Evolutionary conservation across 1,140 invertebrate genomes (phyloP).

Genomic region (Drosophila lini): DNA sequence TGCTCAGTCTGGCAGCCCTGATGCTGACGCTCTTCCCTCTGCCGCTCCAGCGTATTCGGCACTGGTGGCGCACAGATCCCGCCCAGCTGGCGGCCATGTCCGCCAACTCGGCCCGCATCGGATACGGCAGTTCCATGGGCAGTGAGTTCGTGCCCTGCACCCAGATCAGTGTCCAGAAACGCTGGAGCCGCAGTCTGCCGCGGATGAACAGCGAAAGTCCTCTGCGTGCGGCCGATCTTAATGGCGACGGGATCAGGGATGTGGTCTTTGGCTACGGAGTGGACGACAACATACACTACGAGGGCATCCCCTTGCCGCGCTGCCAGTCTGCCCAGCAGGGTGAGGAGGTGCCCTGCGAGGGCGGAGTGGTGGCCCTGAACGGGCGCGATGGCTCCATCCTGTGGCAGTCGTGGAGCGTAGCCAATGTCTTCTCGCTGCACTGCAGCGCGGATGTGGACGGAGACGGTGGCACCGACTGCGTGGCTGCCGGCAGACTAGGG

Average conservation of each 20-base stretch:
- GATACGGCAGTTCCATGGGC: constrained; percentile 68
- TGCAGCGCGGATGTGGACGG: constrained; percentile 90
- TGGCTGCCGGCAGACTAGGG: constrained; percentile 89
- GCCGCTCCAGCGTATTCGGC: constrained; percentile 86
- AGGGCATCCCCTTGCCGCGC: constrained; percentile 74
- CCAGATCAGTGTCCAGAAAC: constrained; percentile 87
- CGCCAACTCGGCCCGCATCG: constrained; percentile 2
- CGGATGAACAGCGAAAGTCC: constrained; percentile 91
- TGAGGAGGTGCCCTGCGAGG: constrained; percentile 87
- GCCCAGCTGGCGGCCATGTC: constrained; percentile 22
- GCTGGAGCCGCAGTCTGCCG: constrained; percentile 90
- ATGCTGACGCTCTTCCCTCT: constrained; percentile 89
- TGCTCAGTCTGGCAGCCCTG: constrained; percentile 88
- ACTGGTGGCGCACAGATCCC: constrained; percentile 85
- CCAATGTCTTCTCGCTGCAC: constrained; percentile 91
- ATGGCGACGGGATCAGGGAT: constrained; percentile 90
- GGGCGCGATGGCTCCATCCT: constrained; percentile 89
- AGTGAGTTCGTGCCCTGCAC: constrained; percentile 88
- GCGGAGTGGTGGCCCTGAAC: constrained; percentile 91
- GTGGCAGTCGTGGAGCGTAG: constrained; percentile 90
- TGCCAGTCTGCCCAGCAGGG: constrained; percentile 72
- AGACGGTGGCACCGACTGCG: constrained; percentile 90
- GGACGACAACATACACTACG: constrained; percentile 83
- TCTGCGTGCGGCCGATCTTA: constrained; percentile 89
- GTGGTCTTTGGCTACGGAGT: constrained; percentile 92